phyloP scores from a whole-genome alignment of 2,888 invertebrate genomes.

The Nomada flava region DNA sequence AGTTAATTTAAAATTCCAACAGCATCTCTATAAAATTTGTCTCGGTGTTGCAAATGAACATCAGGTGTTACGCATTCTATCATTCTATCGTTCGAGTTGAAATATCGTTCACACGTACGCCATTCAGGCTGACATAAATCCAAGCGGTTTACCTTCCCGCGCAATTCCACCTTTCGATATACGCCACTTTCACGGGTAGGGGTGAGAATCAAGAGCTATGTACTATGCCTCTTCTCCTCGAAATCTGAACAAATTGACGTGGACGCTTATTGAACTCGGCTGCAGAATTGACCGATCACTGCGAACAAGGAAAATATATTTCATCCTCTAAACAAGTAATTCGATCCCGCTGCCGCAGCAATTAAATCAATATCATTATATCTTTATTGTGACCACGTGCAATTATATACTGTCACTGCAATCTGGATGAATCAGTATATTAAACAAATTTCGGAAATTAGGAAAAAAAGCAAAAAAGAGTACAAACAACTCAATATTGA shows the following conservation, averaged over 20 bases:
- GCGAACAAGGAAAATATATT: slow-evolving; percentile 44
- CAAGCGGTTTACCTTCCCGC: slow-evolving; percentile 35
- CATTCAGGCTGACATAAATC: slow-evolving; percentile 24
- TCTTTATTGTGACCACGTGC: too few relatives aligned
- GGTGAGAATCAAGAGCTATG: slow-evolving; percentile 45
- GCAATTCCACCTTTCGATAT: slow-evolving; percentile 35
- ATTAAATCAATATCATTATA: too few relatives aligned
- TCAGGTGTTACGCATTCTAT: not conserved
- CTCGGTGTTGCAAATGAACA: not conserved
- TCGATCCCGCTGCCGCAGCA: too few relatives aligned
- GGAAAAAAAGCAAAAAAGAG: too few relatives aligned
- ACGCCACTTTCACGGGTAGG: slow-evolving; percentile 40
- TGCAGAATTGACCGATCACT: slow-evolving; percentile 33
- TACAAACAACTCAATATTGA: too few relatives aligned
- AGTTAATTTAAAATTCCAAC: too few relatives aligned
- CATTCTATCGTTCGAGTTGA: not conserved
- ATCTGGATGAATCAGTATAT: too few relatives aligned
- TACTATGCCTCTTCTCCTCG: slow-evolving; percentile 44
- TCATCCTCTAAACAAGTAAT: not conserved
- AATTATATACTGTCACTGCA: too few relatives aligned
- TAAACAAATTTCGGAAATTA: too few relatives aligned
- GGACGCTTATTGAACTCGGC: slow-evolving; percentile 44
- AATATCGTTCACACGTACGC: slow-evolving; percentile 24
- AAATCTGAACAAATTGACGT: slow-evolving; percentile 56
- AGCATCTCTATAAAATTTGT: too few relatives aligned